phyloP scores from a whole-genome alignment of 2,797 vertebrate species.

The Coregonus ussuriensis region DNA sequence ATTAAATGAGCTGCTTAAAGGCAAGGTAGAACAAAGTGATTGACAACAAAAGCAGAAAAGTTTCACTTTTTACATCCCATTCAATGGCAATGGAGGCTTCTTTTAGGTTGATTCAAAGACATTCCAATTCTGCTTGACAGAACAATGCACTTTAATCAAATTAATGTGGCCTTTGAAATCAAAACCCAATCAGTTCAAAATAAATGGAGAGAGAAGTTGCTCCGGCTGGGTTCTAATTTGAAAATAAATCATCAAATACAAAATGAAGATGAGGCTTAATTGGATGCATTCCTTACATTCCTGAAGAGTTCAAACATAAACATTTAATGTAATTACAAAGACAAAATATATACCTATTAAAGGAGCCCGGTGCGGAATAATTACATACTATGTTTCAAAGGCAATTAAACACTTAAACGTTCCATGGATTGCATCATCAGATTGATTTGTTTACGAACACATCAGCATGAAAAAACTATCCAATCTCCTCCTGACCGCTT shows the following conservation, averaged over 20 bases:
- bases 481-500: neutral
- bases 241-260: conserved; percentile 46
- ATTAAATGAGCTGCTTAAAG: conserved; percentile 18
- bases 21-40: conserved; percentile 19
- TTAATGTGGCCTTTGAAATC: conserved; percentile 52
- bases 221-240: conserved; percentile 42
- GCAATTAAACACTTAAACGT: conserved; percentile 76
- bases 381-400: conserved; percentile 74
- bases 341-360: conserved; percentile 37
- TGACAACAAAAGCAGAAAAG: conserved; percentile 24
- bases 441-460: conserved; percentile 60
- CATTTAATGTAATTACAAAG: conserved; percentile 43
- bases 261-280: conserved; percentile 34
- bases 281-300: conserved; percentile 32
- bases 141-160: conserved; percentile 32
- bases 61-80: neutral
- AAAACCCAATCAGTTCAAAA: conserved; percentile 45
- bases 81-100: neutral
- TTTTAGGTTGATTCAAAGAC: conserved; percentile 5
- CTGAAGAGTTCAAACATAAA: conserved; percentile 36
- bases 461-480: conserved; percentile 29
- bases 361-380: conserved; percentile 58
- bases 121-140: neutral
- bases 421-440: conserved; percentile 68
- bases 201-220: conserved; percentile 3